Base-by-base conservation (phyloP, 2,888 invertebrate genomes). In the Tuberolachnus salignus region DNA sequence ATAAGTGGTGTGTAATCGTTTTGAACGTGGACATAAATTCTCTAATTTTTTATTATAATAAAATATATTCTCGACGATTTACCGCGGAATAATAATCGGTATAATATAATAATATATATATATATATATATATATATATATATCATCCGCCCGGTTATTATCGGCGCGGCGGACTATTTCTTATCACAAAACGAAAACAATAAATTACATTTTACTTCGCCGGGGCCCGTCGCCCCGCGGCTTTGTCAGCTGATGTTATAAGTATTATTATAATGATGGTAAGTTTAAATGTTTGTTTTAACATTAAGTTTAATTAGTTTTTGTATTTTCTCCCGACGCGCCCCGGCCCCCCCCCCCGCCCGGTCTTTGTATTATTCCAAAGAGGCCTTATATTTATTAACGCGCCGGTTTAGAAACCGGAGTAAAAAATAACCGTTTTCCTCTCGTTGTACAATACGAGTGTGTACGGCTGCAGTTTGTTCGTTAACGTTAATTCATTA, bases 301-400 rank as follows among this genome's bases (percentile, higher is more conserved):
- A 69, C 55, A 55, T 66, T 57, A 57, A 75, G 75, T 78, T 78
- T 78, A 78, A 78, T 78, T 78, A 78, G 75, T 67, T 78, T 78
- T 78, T 69, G 67, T 34, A 49, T 67, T 59, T 59, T 59, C 75
- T 49, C 49, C 49, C 66, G 49, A 75, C 75, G 66, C 53, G 34
- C 49, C 57, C 66, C 55, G 67, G 57, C 75, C 44, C 16, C n/a
- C n/a, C n/a, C n/a, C 49, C 57, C 66, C 55, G 67, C 49, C 75
- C 44, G 11, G 55, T 34, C 34, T 34, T 34, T 34, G 34, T 34
- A 34, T 34, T 34, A 34, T 26, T 49, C 75, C 16, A 34, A 19
- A 42, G 16, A 73, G 63, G 51, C 73, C 42, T 73, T 34, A 53
- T 34, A 53, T 63, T 63, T 73, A 63, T 73, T 51, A 63, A 57